Evolutionary conservation across 1,140 invertebrate species (phyloP), one percentile per base, ranked within the genome.

Genomic region (Meteorus sp.): DNA sequence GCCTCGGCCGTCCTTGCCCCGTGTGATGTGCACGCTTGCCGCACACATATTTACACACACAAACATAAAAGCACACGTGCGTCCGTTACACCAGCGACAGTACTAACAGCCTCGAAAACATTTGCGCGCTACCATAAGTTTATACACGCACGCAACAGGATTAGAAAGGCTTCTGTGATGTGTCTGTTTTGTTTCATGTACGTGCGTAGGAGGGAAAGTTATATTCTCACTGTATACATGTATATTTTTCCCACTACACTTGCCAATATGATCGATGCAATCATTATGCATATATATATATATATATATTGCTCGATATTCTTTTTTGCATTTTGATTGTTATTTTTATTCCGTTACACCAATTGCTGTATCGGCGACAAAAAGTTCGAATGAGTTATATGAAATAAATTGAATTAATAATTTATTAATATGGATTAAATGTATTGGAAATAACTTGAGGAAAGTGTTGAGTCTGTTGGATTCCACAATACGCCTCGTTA

Each of bases 1-100:
- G 75, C 76, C 76, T 80, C 78, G 78, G 72, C 70, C 78, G 78
- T 79, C 78, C 78, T 80, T 80, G 78, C 78, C 73, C 73, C 73
- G 58, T n/a, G n/a, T n/a, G n/a, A n/a, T n/a, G n/a, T n/a, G n/a
- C n/a, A n/a, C n/a, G n/a, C n/a, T n/a, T n/a, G n/a, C n/a, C n/a
- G n/a, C n/a, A n/a, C n/a, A n/a, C n/a, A n/a, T n/a, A n/a, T n/a
- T n/a, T n/a, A n/a, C n/a, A n/a, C n/a, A n/a, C n/a, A n/a, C n/a
- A n/a, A n/a, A n/a, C n/a, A n/a, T n/a, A n/a, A n/a, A n/a, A n/a
- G n/a, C n/a, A 66, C 62, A 35, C 47, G 31, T 45, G 48, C 56
- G 41, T 65, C 63, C 63, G 63, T 59, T 62, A 59, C 60, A 5
- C 4, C 56, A 63, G 50, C 60, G n/a, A n/a, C n/a, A n/a, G n/a